phyloP scores from a whole-genome alignment of 2,888 invertebrate species.

The Athripsodes cinereus region DNA sequence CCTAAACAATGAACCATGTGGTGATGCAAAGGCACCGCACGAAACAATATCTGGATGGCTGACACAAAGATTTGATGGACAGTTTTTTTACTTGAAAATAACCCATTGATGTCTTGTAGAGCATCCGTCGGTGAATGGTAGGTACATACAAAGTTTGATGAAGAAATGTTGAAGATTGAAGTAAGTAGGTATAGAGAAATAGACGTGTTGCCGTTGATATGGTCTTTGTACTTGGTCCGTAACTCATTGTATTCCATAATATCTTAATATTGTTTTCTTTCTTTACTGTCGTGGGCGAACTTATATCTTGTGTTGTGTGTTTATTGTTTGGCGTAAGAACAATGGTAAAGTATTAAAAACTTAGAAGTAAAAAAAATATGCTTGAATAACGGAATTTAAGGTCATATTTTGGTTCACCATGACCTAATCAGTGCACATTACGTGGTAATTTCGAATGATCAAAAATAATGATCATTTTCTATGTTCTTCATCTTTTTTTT shows the following conservation, averaged over 20 bases:
- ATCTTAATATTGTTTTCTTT: slow-evolving; percentile 26
- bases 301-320: background rate
- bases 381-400: background rate
- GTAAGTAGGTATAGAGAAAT: background rate
- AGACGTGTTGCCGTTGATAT: slow-evolving; percentile 11
- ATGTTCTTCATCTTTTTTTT: background rate
- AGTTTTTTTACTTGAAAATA: slow-evolving; percentile 10
- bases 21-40: background rate
- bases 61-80: slow-evolving; percentile 16
- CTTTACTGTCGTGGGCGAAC: slow-evolving; percentile 22
- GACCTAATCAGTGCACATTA: background rate
- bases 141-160: too few relatives aligned
- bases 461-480: background rate
- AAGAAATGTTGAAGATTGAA: background rate
- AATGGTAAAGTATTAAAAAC: slow-evolving; percentile 7
- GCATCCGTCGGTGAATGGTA: slow-evolving; percentile 15
- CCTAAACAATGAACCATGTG: too few relatives aligned
- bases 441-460: background rate
- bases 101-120: slow-evolving; percentile 20
- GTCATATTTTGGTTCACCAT: background rate
- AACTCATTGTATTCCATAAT: slow-evolving; percentile 22
- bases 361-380: background rate
- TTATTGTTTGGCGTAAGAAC: slow-evolving; percentile 21
- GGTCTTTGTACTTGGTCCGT: slow-evolving; percentile 15
- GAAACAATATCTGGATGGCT: background rate